These are phyloP conservation scores for Sarcophaga caerulescens DNA, from an alignment of 2,888 invertebrate species.

Conservation along the genomic window DNA sequence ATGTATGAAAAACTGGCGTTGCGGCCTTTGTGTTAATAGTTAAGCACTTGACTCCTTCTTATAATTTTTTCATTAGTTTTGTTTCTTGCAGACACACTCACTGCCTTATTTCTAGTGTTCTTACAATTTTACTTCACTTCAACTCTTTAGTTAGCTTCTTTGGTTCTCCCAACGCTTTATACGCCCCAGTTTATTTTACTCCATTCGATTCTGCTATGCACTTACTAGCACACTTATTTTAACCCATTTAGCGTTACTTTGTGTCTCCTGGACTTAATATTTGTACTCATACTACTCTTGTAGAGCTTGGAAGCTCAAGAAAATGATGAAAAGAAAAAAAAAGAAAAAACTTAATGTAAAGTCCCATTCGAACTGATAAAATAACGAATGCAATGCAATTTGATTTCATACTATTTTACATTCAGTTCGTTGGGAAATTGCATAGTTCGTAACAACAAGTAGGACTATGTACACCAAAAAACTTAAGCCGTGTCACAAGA, in stretches of 20 bases:
- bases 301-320: neutral
- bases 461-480: conserved; percentile 26
- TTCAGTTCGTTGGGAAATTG: conserved; percentile 64
- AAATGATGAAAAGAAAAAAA: neutral
- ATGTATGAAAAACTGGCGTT: no score
- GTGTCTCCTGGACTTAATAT: neutral
- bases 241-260: conserved; percentile 56
- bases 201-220: neutral
- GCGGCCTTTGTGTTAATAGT: conserved; percentile 11
- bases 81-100: neutral
- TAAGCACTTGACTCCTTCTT: conserved; percentile 33
- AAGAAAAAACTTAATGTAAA: neutral
- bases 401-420: conserved; percentile 51
- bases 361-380: conserved; percentile 15
- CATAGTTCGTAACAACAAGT: no score
- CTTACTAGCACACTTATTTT: conserved; percentile 17
- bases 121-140: neutral
- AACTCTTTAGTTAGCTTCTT: neutral
- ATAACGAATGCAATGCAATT: conserved; percentile 23
- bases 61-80: conserved; percentile 16
- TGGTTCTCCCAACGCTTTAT: neutral
- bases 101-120: no score
- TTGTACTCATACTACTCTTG: neutral
- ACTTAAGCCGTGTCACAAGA: neutral
- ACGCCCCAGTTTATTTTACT: neutral